Evolutionary conservation across 2,797 vertebrate species (phyloP).

Genomic region (Pachyuromys duprasi): DNA sequence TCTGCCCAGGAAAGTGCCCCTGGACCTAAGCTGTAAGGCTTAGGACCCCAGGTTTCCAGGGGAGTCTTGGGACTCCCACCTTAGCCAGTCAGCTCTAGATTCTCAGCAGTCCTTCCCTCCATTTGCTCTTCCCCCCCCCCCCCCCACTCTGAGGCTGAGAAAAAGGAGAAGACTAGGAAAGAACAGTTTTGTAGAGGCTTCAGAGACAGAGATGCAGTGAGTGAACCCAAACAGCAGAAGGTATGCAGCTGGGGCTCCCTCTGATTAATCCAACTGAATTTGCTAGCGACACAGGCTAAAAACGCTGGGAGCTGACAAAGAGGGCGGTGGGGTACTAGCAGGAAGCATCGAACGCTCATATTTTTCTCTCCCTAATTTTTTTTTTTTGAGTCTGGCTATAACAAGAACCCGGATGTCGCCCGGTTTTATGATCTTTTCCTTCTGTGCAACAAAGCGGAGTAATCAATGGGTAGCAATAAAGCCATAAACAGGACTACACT

Average conservation of each 20-base stretch:
- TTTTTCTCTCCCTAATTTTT: slow-evolving; percentile 76
- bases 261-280: slow-evolving; percentile 73
- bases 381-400: slow-evolving; percentile 77
- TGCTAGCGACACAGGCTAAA: slow-evolving; percentile 73
- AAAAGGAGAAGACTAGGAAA: slow-evolving; percentile 38
- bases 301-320: slow-evolving; percentile 84
- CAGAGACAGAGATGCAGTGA: not conserved
- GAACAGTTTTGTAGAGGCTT: slow-evolving; percentile 54
- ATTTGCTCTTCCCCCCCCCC: slow-evolving; percentile 57
- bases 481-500: slow-evolving; percentile 89
- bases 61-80: not conserved
- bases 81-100: slow-evolving; percentile 25
- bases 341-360: slow-evolving; percentile 74
- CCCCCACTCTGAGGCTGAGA: slow-evolving; percentile 21
- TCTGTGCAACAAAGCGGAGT: slow-evolving; percentile 91
- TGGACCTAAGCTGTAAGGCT: slow-evolving; percentile 63
- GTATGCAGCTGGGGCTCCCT: slow-evolving; percentile 74
- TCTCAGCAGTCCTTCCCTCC: slow-evolving; percentile 25
- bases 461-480: slow-evolving; percentile 91
- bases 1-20: slow-evolving; percentile 48
- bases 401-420: slow-evolving; percentile 89
- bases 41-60: slow-evolving; percentile 36
- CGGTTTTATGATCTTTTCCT: slow-evolving; percentile 92
- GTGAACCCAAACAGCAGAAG: slow-evolving; percentile 61
- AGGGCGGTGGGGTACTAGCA: slow-evolving; percentile 33